Conservation (phyloP, 1,140 invertebrate genomes). For the Drosophila kanapiae region DNA sequence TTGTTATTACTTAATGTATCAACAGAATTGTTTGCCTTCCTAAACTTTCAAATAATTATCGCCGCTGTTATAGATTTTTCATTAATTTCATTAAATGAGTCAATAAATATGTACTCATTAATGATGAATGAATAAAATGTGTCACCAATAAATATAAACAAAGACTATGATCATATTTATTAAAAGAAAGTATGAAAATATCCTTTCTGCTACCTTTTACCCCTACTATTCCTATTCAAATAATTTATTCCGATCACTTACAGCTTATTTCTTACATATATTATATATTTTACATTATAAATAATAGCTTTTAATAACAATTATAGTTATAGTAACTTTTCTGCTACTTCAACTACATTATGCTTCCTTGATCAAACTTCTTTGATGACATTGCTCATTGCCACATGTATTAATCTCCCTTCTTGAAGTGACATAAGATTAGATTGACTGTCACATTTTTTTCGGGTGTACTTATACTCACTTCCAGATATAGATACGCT, state of each 20-base stretch:
- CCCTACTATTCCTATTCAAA: too few species aligned
- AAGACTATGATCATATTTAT: background rate
- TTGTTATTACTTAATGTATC: background rate
- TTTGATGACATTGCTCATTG: background rate
- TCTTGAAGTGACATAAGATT: background rate
- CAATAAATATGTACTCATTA: background rate
- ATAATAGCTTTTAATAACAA: background rate
- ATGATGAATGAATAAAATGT: background rate
- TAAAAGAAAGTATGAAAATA: background rate
- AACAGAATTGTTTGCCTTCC: too few species aligned
- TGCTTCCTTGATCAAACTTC: background rate
- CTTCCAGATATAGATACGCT: constrained; percentile 5
- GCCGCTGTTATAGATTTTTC: background rate
- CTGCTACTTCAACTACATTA: background rate
- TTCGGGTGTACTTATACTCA: constrained; percentile 3
- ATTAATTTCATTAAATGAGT: too few species aligned
- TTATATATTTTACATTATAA: background rate
- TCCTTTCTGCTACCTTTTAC: background rate
- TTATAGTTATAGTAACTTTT: background rate
- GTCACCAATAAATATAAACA: background rate
- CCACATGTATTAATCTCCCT: background rate
- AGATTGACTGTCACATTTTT: constrained; percentile 8
- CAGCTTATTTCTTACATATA: background rate
- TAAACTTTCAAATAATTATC: background rate
- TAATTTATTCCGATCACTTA: background rate